Evolutionary conservation across 1,140 invertebrate species (phyloP), one percentile per base, ranked within the genome.

Genomic region (Neodiprion pinetum): DNA sequence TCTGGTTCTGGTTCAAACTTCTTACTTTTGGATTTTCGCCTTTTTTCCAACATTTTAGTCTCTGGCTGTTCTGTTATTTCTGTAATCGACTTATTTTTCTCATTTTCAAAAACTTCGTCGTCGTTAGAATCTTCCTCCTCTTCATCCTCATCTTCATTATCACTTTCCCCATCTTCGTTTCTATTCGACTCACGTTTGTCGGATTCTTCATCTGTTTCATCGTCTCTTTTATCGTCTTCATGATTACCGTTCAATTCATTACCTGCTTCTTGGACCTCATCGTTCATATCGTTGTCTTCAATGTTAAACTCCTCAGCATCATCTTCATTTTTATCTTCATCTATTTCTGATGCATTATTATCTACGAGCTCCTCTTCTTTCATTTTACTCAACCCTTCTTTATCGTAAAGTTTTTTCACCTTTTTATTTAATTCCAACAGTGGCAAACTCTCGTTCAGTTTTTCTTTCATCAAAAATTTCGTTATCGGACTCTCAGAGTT

Each of bases 381-480:
- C 53, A 61, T 61, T 17, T 61, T 12, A 9, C n/a, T 61, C 53
- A 61, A 61, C 9, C 11, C 53, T 61, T 12, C n/a, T 61, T 61
- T 61, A 61, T 61, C 53, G n/a, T 7, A 61, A 61, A 17, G n/a
- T 17, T 61, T 61, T 12, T 12, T 14, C 11, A 12, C n/a, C 8
- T 61, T 61, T 9, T 17, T 7, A 5, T 61, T 61, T 12, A 61
- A 17, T 17, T 61, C n/a, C 53, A 61, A 14, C 11, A 61, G n/a
- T 48, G 87, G 87, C 40, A 82, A 77, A 7, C 79, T 81, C 0
- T 86, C 83, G 66, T 86, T 87, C 40, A 88, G 77, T 69, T 84
- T 88, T 0, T 79, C 73, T 74, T 86, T 87, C 61, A 78, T 85
- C 8, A 87, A 70, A n/a, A 75, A 75, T 28, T 82, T 84, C 2